These are phyloP conservation scores for Eospalax fontanierii DNA, from an alignment of 2,797 vertebrate genomes.

Conservation along the genomic window DNA sequence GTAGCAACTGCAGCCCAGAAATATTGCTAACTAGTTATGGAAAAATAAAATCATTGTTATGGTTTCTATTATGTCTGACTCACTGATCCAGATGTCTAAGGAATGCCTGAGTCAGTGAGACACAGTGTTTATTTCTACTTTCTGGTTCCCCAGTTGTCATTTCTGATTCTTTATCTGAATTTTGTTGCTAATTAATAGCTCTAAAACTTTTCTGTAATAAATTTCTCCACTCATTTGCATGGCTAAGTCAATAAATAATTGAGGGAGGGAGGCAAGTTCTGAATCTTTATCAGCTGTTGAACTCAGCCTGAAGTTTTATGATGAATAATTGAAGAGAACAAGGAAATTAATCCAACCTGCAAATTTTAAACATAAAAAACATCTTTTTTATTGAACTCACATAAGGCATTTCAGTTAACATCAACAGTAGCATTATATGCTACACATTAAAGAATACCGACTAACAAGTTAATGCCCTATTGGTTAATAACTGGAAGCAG, in stretches of 20 bases:
- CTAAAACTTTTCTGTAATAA: slow-evolving; percentile 28
- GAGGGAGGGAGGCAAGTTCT: slow-evolving; percentile 8
- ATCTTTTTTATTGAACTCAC: neutral
- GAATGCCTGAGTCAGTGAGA: slow-evolving; percentile 36
- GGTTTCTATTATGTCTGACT: slow-evolving; percentile 33
- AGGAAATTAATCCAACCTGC: slow-evolving; percentile 50
- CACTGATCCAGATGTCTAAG: slow-evolving; percentile 53
- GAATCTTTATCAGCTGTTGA: slow-evolving; percentile 50
- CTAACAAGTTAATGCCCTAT: neutral
- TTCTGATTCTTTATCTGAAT: slow-evolving; percentile 57
- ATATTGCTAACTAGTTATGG: slow-evolving; percentile 2
- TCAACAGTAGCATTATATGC: neutral
- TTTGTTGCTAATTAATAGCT: slow-evolving; percentile 70
- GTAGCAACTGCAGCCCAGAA: slow-evolving; percentile 6
- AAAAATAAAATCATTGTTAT: slow-evolving; percentile 51
- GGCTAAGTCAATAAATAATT: neutral
- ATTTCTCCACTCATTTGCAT: slow-evolving; percentile 55
- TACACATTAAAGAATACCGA: neutral
- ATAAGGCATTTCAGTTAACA: slow-evolving; percentile 34
- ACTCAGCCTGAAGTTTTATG: slow-evolving; percentile 44
- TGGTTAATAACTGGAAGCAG: neutral
- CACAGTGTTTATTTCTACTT: slow-evolving; percentile 22
- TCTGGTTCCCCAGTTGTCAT: slow-evolving; percentile 17
- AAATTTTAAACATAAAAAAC: slow-evolving; percentile 18
- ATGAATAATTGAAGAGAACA: slow-evolving; percentile 45